Evolutionary conservation across 2,113 vertebrate genomes (phyloP).

Genomic region (Calonectris borealis): DNA sequence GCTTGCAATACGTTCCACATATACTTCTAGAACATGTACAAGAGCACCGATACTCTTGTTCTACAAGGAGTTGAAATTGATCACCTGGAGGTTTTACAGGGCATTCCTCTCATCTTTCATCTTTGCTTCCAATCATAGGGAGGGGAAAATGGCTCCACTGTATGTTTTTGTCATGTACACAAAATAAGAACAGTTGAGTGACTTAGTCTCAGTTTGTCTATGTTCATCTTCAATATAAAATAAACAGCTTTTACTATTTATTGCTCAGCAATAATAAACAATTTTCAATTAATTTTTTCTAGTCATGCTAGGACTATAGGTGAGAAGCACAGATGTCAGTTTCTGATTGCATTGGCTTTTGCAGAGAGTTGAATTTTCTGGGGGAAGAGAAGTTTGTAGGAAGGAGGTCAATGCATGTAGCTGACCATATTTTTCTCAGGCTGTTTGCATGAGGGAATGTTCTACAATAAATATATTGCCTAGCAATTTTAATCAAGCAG

Average conservation of each 20-base stretch:
- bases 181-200: background rate
- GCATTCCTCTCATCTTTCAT: background rate
- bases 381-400: background rate
- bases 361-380: background rate
- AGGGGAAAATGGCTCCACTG: background rate
- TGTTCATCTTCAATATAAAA: slow-evolving; percentile 24
- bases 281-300: slow-evolving; percentile 47
- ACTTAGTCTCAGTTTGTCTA: background rate
- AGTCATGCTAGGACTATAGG: background rate
- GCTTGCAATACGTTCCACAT: background rate
- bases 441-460: background rate
- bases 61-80: background rate
- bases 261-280: slow-evolving; percentile 55
- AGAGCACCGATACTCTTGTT: background rate
- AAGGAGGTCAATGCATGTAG: background rate
- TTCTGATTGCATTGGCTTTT: slow-evolving; percentile 30
- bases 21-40: background rate
- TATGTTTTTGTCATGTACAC: background rate
- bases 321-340: slow-evolving; percentile 9
- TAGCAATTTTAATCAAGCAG: background rate
- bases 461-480: background rate
- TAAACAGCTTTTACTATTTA: slow-evolving; percentile 55
- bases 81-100: background rate
- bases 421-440: background rate
- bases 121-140: rapidly evolving